These are phyloP conservation scores for Benthochromis sp. DNA, from an alignment of 2,113 vertebrate genomes.

Conservation along the genomic window DNA sequence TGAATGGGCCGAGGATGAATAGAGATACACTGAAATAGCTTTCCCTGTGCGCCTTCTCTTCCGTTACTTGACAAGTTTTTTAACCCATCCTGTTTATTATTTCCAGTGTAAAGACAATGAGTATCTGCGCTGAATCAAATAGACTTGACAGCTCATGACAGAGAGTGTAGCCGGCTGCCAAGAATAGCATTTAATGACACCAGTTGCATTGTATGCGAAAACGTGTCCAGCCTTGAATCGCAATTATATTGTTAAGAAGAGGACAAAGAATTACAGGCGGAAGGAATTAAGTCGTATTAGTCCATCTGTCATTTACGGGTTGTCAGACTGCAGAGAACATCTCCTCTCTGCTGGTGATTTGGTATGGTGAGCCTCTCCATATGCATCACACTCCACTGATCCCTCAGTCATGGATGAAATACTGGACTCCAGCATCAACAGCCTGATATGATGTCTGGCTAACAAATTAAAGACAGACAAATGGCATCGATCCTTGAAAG, in stretches of 20 bases:
- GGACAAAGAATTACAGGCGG: conserved; percentile 39
- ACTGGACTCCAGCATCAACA: conserved; percentile 6
- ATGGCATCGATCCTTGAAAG: conserved; percentile 39
- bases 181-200: conserved; percentile 20
- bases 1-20: conserved; percentile 26
- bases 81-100: conserved; percentile 24
- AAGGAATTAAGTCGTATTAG: conserved; percentile 54
- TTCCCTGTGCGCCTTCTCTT: background rate
- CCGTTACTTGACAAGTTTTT: background rate
- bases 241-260: conserved; percentile 26
- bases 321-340: conserved; percentile 31
- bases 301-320: conserved; percentile 49
- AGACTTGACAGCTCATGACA: background rate
- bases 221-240: background rate
- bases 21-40: conserved; percentile 8
- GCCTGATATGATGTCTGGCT: conserved; percentile 12
- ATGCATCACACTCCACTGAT: conserved; percentile 29
- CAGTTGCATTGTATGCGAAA: conserved; percentile 20
- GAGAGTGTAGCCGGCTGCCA: background rate
- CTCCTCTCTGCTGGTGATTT: conserved; percentile 39
- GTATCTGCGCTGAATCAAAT: background rate
- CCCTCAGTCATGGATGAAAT: conserved; percentile 11
- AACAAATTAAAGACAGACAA: conserved; percentile 35
- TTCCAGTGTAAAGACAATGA: background rate
- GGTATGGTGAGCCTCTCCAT: conserved; percentile 41